These are phyloP conservation scores for Ceratitis capitata DNA, from an alignment of 1,140 invertebrate genomes.

Conservation along the genomic window DNA sequence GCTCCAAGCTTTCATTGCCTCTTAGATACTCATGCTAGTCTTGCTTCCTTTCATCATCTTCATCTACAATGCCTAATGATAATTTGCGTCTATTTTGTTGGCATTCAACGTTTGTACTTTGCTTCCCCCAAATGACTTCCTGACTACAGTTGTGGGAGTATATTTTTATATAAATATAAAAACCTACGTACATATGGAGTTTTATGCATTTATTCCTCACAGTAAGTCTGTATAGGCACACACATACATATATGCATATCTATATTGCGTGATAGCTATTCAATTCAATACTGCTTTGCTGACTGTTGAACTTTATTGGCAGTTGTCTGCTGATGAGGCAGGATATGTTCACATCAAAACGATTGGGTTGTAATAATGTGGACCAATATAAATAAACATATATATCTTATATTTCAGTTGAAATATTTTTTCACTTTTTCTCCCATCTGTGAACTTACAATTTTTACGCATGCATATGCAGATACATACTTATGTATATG, in stretches of 20 bases:
- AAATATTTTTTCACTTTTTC: neutral
- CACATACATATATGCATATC: neutral
- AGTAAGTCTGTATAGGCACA: neutral
- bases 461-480: neutral
- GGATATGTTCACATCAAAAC: conserved; percentile 24
- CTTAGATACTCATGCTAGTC: neutral
- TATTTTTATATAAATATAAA: neutral
- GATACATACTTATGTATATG: neutral
- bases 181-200: neutral
- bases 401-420: neutral
- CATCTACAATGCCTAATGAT: conserved; percentile 9
- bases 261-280: neutral
- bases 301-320: conserved; percentile 11
- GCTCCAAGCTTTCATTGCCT: neutral
- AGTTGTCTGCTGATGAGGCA: conserved; percentile 31
- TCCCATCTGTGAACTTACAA: neutral
- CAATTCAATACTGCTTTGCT: conserved; percentile 8
- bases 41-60: neutral
- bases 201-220: neutral
- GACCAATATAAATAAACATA: neutral
- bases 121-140: conserved; percentile 3
- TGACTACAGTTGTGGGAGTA: neutral
- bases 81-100: conserved; percentile 16
- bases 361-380: conserved; percentile 25
- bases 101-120: neutral